phyloP scores from a whole-genome alignment of 1,140 invertebrate genomes.

The Neocloeon triangulifer region DNA sequence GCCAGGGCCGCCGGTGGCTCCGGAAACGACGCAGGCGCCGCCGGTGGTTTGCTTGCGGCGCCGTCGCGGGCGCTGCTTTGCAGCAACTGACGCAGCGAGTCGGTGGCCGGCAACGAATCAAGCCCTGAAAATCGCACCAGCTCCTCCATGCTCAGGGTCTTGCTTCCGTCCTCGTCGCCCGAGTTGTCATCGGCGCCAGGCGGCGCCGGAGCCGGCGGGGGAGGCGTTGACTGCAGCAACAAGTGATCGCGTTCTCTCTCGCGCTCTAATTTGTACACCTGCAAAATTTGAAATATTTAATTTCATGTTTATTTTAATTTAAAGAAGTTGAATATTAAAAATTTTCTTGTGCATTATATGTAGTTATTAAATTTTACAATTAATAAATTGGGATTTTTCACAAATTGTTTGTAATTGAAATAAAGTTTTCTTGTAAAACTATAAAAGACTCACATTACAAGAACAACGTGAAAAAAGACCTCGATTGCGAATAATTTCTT shows the following conservation, averaged over 20 bases:
- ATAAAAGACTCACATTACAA: no score
- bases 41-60: conserved; percentile 1
- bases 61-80: conserved; percentile 19
- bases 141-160: conserved; percentile 29
- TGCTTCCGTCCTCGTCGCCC: conserved; percentile 1
- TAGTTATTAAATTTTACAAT: no score
- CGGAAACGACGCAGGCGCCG: conserved; percentile 2
- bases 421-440: no score
- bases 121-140: conserved; percentile 29
- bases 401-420: no score
- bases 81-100: conserved; percentile 30
- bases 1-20: conserved; percentile 17
- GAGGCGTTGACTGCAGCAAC: conserved; percentile 14
- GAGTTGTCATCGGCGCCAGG: background rate
- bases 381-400: no score
- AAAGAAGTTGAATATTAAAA: no score
- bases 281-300: conserved; percentile 2
- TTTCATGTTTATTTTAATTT: no score
- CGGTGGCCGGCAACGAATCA: conserved; percentile 18
- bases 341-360: no score
- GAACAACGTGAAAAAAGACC: no score
- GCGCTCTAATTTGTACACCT: conserved; percentile 60
- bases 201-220: conserved; percentile 10
- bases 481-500: no score
- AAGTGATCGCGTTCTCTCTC: conserved; percentile 34